phyloP scores from a whole-genome alignment of 2,888 invertebrate species.

The Tenthredo notha region DNA sequence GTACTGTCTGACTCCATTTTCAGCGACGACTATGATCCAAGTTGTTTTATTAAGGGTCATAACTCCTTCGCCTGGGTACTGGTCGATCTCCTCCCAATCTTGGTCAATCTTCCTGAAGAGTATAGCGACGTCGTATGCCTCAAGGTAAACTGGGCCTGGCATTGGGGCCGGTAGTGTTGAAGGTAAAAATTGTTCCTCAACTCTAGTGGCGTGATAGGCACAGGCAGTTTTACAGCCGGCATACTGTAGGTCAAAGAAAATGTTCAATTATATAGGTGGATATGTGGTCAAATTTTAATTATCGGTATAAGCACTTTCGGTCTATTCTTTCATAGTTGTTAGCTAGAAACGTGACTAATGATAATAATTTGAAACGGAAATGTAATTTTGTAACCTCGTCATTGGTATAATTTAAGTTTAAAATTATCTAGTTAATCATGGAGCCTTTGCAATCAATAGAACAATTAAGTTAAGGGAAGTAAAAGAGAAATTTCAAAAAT shows the following conservation, averaged over 20 bases:
- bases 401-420: conserved; percentile 19
- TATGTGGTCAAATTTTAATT: conserved; percentile 20
- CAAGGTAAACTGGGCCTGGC: conserved; percentile 68
- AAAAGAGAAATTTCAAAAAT: conserved; percentile 21
- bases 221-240: conserved; percentile 73
- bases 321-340: conserved; percentile 16
- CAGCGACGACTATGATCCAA: conserved; percentile 73
- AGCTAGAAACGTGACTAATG: conserved; percentile 29
- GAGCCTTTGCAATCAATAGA: conserved; percentile 35
- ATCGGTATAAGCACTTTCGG: conserved; percentile 3
- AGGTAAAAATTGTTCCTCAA: conserved; percentile 72
- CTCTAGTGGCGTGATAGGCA: conserved; percentile 68
- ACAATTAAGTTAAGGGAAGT: conserved; percentile 4
- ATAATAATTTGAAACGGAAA: conserved; percentile 45
- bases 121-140: conserved; percentile 73
- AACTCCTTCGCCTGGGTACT: conserved; percentile 67
- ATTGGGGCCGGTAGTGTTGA: conserved; percentile 74
- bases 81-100: conserved; percentile 70
- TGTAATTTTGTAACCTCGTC: not conserved
- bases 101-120: conserved; percentile 67
- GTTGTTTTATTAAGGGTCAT: conserved; percentile 68
- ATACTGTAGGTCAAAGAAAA: conserved; percentile 64
- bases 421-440: not conserved
- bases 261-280: not conserved
- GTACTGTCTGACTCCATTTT: conserved; percentile 66